These are phyloP conservation scores for Drosophila infuscata DNA, from an alignment of 2,888 invertebrate genomes.

Conservation along the genomic window DNA sequence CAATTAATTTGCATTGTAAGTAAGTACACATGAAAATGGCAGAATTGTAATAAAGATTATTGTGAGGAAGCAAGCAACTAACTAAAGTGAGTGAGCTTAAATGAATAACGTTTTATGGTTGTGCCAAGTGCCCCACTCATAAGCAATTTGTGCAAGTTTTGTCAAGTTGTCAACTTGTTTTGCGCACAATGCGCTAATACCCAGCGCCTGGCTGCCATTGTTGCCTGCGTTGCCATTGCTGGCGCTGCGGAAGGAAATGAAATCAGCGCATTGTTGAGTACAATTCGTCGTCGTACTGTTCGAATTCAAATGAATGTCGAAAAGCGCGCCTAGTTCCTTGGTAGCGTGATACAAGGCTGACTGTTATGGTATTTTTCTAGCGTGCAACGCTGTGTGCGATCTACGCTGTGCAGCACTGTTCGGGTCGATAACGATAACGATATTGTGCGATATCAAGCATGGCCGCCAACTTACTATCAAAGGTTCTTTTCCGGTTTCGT, in stretches of 20 bases:
- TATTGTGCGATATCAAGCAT: slow-evolving; percentile 43
- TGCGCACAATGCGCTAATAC: slow-evolving; percentile 47
- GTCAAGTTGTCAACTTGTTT: slow-evolving; percentile 26
- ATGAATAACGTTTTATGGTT: slow-evolving; percentile 67
- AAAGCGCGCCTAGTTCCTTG: slow-evolving; percentile 7
- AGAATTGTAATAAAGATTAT: slow-evolving; percentile 72
- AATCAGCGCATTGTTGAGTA: slow-evolving; percentile 15
- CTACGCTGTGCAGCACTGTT: slow-evolving; percentile 38
- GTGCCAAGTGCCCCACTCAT: slow-evolving; percentile 70
- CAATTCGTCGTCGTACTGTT: background rate
- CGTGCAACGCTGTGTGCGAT: slow-evolving; percentile 35
- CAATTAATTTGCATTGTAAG: slow-evolving; percentile 83
- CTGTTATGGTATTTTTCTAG: slow-evolving; percentile 18
- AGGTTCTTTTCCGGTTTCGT: slow-evolving; percentile 85
- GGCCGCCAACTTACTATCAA: slow-evolving; percentile 47
- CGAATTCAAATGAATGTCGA: slow-evolving; percentile 21
- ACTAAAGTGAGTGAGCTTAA: slow-evolving; percentile 69
- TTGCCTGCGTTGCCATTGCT: slow-evolving; percentile 3
- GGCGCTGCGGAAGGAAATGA: slow-evolving; percentile 49
- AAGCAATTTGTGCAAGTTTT: slow-evolving; percentile 59
- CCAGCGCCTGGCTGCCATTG: slow-evolving; percentile 16
- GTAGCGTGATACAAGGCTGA: slow-evolving; percentile 18
- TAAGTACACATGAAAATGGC: slow-evolving; percentile 71
- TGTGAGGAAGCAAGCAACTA: slow-evolving; percentile 66
- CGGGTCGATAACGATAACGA: slow-evolving; percentile 41